Conservation (phyloP, 2,113 vertebrate genomes). For the Candoia aspera region DNA sequence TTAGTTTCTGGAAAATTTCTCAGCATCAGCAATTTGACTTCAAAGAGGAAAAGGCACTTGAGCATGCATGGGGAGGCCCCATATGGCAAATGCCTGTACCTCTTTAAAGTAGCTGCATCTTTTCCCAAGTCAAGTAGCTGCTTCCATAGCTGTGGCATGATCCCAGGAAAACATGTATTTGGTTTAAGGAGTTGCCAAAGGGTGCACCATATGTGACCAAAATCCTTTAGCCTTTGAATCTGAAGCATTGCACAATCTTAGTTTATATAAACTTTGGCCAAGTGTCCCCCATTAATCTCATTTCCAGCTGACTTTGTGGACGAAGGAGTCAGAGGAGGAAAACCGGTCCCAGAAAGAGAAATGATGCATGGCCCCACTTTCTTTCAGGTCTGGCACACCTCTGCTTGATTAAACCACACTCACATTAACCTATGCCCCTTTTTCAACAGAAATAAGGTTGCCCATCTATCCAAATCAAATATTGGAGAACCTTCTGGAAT, state of each 20-base stretch:
- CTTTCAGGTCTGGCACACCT: background rate
- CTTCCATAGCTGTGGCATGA: background rate
- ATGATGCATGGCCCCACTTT: background rate
- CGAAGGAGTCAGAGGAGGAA: background rate
- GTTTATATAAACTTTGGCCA: background rate
- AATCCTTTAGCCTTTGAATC: background rate
- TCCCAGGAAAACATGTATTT: background rate
- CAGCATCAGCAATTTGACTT: too few relatives aligned
- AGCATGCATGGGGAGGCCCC: too few relatives aligned
- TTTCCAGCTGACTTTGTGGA: background rate
- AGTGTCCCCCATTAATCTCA: background rate
- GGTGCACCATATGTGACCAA: background rate
- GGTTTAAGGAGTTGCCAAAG: background rate
- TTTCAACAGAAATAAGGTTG: constrained; percentile 57
- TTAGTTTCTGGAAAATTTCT: background rate
- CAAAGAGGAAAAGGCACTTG: too few relatives aligned
- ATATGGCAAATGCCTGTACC: too few relatives aligned
- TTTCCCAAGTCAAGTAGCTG: background rate
- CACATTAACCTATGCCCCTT: constrained; percentile 1
- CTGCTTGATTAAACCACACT: background rate
- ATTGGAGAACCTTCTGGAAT: constrained; percentile 49
- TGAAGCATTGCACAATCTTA: background rate
- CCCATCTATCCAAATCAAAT: constrained; percentile 54
- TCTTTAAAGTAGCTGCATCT: background rate
- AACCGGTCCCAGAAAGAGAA: background rate